Base-by-base conservation (phyloP, 2,113 vertebrate species). In the Potamarius usumacintae region DNA sequence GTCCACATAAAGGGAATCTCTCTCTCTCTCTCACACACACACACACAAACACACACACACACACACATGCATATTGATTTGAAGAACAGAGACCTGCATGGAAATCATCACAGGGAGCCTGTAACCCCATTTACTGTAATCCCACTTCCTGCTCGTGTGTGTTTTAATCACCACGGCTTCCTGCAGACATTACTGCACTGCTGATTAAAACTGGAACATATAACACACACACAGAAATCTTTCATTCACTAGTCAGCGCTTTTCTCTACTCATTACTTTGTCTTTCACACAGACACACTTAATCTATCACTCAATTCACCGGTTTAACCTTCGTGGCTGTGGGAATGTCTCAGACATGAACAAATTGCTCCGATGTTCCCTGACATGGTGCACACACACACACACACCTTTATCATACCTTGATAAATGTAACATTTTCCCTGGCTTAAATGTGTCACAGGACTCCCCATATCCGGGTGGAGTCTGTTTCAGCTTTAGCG, bases 161-260 rank as follows among this genome's bases (percentile, higher is more conserved):
- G 72, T 76, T 76, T 86, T 79, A 79, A 86, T 86, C 48, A 63
- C 30, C 60, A 62, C 27, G 85, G 76, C 60, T 30, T 72, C 69
- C 74, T 79, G 58, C 77, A 57, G 85, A 69, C 62, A 81, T 57
- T 11, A 25, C 77, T 7, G 30, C 5, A 10, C 62, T 80, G 76
- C 72, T 86, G 85, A 86, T 80, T 80, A 67, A 80, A 81, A 67
- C 20, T 67, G 76, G 85, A 86, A 86, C 77, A 67, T 86, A 65
- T 27, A 80, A 63, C 42, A 86, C 15, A 58, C 72, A 76, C 76
- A 53, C 50, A 76, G 18, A 25, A 12, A 72, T 74, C 14, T 27
- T 58, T 85, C 30, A 74, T 85, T 85, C 8, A 27, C 55, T 50
- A 85, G 55, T 63, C 57, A 85, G 60, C n/a, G 14, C 48, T 55